Evolutionary conservation across 1,140 invertebrate species (phyloP), one percentile per base, ranked within the genome.

Genomic region (Drosophila pseudoobscura): DNA sequence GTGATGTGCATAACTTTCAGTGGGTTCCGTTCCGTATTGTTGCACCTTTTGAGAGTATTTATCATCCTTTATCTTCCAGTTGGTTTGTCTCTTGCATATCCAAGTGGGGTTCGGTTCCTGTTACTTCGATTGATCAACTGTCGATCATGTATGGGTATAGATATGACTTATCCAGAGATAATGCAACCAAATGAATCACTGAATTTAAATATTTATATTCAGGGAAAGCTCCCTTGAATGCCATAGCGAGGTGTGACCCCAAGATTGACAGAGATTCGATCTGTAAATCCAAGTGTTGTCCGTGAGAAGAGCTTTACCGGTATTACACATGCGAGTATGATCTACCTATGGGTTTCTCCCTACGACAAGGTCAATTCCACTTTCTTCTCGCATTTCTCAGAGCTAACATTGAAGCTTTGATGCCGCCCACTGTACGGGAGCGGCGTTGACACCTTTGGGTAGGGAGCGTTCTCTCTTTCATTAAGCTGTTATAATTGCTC

Each of bases 401-500:
- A 29, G 29, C 13, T 47, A 61, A 47, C n/a, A 61, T 65, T 41
- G 24, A 65, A 51, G 44, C 49, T 68, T 44, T 57, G 50, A 55
- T 60, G 20, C 55, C 66, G 43, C 22, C 43, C 75, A 83, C 70
- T 85, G 82, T 39, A 13, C 35, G 31, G 31, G 8, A 2, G 3
- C 31, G 31, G 31, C 55, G 77, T 61, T 80, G 72, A 85, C 80
- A 84, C 43, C 68, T 85, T 76, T 44, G 43, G 57, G 17, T 26
- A 57, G 49, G 50, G 24, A 47, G 47, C 57, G 56, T 62, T 72
- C 56, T 66, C 70, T 78, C 75, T 71, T 70, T 60, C 55, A 29
- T 45, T 72, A 62, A 69, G 59, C 52, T 77, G 82, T 62, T 80
- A 80, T 80, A 87, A 84, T 84, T 84, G 75, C 75, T 74, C 64